Percentiles rank a stretch among this genome's conserved stretches.
Conservation (phyloP, 2,797 vertebrate species). For the Pitangus sulphuratus region DNA sequence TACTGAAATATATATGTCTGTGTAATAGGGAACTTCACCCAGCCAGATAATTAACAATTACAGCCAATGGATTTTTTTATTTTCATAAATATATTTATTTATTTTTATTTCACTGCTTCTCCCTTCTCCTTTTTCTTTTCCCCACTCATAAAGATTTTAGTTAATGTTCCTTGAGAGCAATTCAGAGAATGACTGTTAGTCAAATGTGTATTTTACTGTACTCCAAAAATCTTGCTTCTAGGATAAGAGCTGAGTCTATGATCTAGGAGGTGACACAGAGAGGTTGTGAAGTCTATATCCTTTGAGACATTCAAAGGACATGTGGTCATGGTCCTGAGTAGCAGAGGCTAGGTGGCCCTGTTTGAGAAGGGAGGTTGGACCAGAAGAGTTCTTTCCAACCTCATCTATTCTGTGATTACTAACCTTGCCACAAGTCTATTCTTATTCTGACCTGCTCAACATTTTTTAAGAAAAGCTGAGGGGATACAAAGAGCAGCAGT, state of each 20-base stretch:
- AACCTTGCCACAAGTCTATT: neutral
- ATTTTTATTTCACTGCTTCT: neutral
- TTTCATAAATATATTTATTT: neutral
- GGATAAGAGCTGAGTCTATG: neutral
- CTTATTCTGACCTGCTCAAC: neutral
- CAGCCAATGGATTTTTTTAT: neutral
- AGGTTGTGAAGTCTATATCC: neutral
- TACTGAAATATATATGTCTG: neutral
- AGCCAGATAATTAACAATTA: neutral
- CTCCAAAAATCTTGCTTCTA: neutral
- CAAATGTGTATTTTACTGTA: neutral
- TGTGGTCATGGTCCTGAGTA: neutral
- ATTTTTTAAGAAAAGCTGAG: neutral
- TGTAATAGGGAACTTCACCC: neutral
- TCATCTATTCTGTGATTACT: neutral
- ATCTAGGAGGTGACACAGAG: neutral
- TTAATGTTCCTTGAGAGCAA: neutral
- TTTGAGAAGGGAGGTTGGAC: neutral
- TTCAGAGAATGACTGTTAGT: neutral
- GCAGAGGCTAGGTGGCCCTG: neutral
- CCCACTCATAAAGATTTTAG: neutral
- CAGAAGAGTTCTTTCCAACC: neutral
- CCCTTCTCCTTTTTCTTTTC: neutral
- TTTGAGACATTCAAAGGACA: neutral
- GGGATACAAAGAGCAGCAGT: accelerated